These are phyloP conservation scores for Emydocephalus ijimae DNA, from an alignment of 2,113 vertebrate species.

Conservation along the genomic window DNA sequence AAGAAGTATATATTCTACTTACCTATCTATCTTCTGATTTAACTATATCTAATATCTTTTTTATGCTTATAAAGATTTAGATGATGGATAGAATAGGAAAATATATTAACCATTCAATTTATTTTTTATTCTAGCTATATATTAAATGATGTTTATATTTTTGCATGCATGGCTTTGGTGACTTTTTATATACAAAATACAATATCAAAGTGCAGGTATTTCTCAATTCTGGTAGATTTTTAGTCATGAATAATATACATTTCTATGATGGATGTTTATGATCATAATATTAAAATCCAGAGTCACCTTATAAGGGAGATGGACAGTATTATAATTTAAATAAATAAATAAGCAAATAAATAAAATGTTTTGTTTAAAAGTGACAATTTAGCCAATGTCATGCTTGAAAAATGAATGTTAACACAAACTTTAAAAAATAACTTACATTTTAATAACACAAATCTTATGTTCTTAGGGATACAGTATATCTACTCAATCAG, in stretches of 20 bases:
- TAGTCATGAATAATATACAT: background rate
- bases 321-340: background rate
- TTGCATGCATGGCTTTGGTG: background rate
- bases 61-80: accelerated
- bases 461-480: too few species aligned
- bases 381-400: background rate
- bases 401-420: background rate
- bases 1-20: constrained; percentile 21
- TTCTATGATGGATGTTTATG: background rate
- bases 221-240: background rate
- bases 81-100: background rate
- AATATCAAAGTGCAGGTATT: background rate
- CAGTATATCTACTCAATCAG: background rate
- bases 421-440: background rate
- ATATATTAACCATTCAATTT: background rate
- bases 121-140: background rate
- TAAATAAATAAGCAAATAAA: background rate
- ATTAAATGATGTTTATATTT: background rate
- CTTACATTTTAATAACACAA: background rate
- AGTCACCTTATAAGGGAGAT: background rate
- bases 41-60: constrained; percentile 17
- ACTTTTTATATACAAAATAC: background rate
- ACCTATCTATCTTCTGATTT: constrained; percentile 16
- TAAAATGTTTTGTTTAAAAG: background rate
- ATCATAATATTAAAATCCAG: background rate